Percentiles rank a stretch among this genome's conserved stretches.
These are phyloP conservation scores for Xenopus petersii DNA, from an alignment of 2,797 vertebrate species.

Conservation along the genomic window DNA sequence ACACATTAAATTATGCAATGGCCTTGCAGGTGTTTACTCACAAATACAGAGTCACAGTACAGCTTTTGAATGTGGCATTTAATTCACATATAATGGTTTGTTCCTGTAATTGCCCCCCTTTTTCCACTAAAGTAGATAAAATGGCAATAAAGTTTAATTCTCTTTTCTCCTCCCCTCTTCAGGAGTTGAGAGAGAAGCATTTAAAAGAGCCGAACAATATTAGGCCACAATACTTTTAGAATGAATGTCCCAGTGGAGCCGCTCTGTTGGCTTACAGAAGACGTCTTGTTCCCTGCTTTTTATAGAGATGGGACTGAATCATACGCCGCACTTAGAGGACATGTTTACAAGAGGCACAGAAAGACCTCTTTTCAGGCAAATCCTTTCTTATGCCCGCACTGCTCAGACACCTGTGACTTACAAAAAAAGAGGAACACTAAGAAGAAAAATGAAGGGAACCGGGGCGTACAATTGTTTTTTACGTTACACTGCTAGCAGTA, in stretches of 20 bases:
- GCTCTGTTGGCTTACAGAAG: slow-evolving; percentile 63
- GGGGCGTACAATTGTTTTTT: slow-evolving; percentile 52
- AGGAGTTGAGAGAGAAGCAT: slow-evolving; percentile 57
- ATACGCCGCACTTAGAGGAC: slow-evolving; percentile 73
- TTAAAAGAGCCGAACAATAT: slow-evolving; percentile 86
- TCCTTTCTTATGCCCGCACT: slow-evolving; percentile 61
- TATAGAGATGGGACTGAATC: slow-evolving; percentile 82
- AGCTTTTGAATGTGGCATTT: slow-evolving; percentile 48
- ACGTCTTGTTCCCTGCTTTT: slow-evolving; percentile 73
- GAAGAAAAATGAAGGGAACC: slow-evolving; percentile 54
- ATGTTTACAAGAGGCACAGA: slow-evolving; percentile 77
- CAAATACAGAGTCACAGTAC: slow-evolving; percentile 61
- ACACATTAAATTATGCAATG: slow-evolving; percentile 55
- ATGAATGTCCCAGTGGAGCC: slow-evolving; percentile 67
- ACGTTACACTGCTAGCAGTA: slow-evolving; percentile 61
- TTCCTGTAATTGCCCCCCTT: background rate
- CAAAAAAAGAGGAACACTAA: slow-evolving; percentile 58
- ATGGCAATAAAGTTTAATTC: slow-evolving; percentile 58
- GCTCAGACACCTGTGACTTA: slow-evolving; percentile 83
- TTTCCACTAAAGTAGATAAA: slow-evolving; percentile 65
- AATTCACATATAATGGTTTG: slow-evolving; percentile 6
- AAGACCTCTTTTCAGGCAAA: slow-evolving; percentile 71
- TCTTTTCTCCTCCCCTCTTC: slow-evolving; percentile 22
- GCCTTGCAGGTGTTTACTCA: slow-evolving; percentile 68
- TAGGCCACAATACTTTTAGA: slow-evolving; percentile 75